Percentiles rank a stretch among this genome's conserved stretches.
phyloP scores from a whole-genome alignment of 2,888 invertebrate genomes.

The Neoaliturus tenellus region DNA sequence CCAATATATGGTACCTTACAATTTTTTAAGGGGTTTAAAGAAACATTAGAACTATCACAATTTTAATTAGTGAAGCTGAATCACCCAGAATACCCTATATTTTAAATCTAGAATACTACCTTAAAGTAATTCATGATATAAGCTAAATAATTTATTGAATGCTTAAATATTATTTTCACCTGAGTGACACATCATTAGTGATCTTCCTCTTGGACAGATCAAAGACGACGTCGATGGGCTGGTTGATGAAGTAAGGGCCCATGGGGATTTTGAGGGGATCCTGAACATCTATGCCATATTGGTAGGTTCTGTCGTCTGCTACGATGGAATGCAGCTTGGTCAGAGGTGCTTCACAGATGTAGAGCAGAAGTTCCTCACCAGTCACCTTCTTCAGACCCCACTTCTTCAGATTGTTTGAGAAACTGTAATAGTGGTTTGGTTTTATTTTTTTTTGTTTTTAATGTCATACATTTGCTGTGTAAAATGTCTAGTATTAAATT shows the following conservation, averaged over 20 bases:
- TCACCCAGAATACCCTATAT: too few relatives aligned
- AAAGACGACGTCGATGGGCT: constrained; percentile 89
- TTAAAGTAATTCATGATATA: too few relatives aligned
- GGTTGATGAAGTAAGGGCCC: constrained; percentile 92
- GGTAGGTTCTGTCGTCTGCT: constrained; percentile 86
- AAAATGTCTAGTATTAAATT: too few relatives aligned
- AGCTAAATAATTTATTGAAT: too few relatives aligned
- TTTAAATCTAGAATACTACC: too few relatives aligned
- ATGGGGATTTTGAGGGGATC: constrained; percentile 89
- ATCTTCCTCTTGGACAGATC: constrained; percentile 83
- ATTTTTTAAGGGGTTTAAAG: too few relatives aligned
- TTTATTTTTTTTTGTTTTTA: too few relatives aligned
- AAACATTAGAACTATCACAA: too few relatives aligned
- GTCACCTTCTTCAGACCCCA: constrained; percentile 91
- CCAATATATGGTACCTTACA: too few relatives aligned
- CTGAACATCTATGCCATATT: constrained; percentile 89
- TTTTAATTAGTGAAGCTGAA: too few relatives aligned
- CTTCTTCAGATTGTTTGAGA: constrained; percentile 80
- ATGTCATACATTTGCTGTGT: too few relatives aligned
- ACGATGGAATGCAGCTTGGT: constrained; percentile 81
- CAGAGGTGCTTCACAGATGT: constrained; percentile 93
- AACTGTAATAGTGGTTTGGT: constrained; percentile 70
- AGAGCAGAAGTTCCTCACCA: constrained; percentile 85
- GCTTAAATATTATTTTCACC: too few relatives aligned
- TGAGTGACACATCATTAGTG: constrained; percentile 84